Percentiles rank a stretch among this genome's conserved stretches.
These are phyloP conservation scores for Atrichornis clamosus DNA, from an alignment of 2,113 vertebrate genomes.

Conservation along the genomic window DNA sequence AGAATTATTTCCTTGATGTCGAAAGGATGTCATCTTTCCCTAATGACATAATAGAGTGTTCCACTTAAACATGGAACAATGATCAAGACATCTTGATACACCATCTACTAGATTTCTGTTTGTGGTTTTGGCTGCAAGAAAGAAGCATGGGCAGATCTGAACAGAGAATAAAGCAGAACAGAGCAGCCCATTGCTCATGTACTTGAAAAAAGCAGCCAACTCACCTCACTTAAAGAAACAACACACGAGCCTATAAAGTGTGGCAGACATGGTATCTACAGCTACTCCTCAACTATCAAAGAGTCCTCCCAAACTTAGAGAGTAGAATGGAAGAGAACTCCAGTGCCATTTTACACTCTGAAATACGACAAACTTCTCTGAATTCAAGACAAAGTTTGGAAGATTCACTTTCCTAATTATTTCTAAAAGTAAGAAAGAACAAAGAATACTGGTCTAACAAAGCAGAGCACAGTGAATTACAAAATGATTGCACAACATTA, in stretches of 20 bases:
- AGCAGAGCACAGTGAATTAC: neutral
- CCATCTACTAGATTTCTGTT: neutral
- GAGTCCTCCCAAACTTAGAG: neutral
- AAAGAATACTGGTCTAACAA: neutral
- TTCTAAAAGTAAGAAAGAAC: neutral
- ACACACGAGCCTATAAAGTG: neutral
- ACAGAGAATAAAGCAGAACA: too few relatives aligned
- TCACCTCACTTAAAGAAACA: neutral
- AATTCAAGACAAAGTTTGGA: neutral
- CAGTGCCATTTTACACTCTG: neutral
- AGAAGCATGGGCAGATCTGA: neutral
- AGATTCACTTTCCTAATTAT: neutral
- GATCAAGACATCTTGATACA: neutral
- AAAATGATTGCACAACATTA: neutral
- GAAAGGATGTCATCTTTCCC: neutral
- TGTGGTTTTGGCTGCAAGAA: neutral
- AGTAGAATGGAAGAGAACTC: neutral
- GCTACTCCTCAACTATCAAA: neutral
- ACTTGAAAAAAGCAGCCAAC: neutral
- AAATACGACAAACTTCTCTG: neutral
- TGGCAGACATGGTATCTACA: neutral
- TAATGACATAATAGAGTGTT: neutral
- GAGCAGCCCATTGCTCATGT: neutral
- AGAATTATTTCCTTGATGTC: conserved; percentile 16
- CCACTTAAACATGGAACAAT: neutral